Percentiles rank a stretch among this genome's conserved stretches.
Evolutionary conservation across 2,113 vertebrate species (phyloP).

Genomic region (Pedetes capensis): DNA sequence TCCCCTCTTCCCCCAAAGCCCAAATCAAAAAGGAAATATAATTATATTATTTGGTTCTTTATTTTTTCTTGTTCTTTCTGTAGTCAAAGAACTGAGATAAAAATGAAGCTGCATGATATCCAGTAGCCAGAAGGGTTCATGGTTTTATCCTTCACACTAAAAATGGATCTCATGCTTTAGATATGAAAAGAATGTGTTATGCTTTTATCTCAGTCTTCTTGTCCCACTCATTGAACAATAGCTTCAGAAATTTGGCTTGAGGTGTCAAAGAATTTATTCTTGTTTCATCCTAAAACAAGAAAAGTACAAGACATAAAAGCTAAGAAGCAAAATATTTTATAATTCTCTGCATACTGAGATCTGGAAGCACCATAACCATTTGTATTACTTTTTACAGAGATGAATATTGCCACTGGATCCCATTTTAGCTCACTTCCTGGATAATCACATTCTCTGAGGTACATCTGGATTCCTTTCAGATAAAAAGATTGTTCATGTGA

Average conservation of each 20-base stretch:
- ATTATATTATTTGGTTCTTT: neutral
- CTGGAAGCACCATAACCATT: neutral
- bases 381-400: neutral
- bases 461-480: neutral
- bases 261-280: neutral
- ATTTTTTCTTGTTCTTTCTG: neutral
- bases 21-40: conserved; percentile 28
- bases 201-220: conserved; percentile 39
- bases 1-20: neutral
- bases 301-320: neutral
- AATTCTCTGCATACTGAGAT: neutral
- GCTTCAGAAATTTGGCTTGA: neutral
- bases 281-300: conserved; percentile 2
- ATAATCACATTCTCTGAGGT: neutral
- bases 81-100: neutral
- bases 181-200: conserved; percentile 17
- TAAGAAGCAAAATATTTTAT: neutral
- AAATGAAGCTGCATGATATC: neutral
- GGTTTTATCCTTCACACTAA: neutral
- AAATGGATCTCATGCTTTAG: neutral
- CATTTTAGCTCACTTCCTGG: neutral
- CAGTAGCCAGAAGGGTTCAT: neutral
- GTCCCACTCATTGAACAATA: neutral
- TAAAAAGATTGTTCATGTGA: neutral
- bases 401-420: neutral